Evolutionary conservation across 2,888 invertebrate species (phyloP), one percentile per base, ranked within the genome.

Genomic region (Nezara viridula): DNA sequence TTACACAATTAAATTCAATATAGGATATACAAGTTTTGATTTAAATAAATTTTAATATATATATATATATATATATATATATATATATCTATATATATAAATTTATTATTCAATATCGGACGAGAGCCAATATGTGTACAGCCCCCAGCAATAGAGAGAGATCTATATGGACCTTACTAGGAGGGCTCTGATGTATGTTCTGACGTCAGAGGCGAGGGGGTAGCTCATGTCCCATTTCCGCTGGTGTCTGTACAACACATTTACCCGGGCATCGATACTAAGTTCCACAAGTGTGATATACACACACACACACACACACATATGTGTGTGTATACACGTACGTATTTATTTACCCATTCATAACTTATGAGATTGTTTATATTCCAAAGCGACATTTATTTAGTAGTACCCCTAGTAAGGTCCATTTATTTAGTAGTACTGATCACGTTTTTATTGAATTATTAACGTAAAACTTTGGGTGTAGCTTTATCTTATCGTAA

Each of bases 161-260:
- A 73, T 73, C 66, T 73, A 73, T 73, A 21, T 66, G 66, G 66
- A 32, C 66, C 66, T 66, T 66, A 32, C 66, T 66, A 32, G 66
- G 32, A 66, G 66, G 16, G 66, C 14, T 32, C 27, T 66, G 66
- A 66, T 66, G 66, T 66, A 66, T 66, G 66, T 32, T 14, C 66
- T 66, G 66, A 66, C 32, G 66, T 66, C 66, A 66, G 16, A 9
- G 32, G 66, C 32, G 66, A 32, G 66, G 66, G 32, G 66, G 27
- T 14, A 19, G 32, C 66, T 32, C 66, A 66, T 32, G 66, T 66
- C 66, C 66, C 16, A 32, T 66, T 66, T 66, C 66, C 66, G 32
- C 27, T 60, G 27, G 60, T 60, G 27, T 27, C 60, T 2, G 27
- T 27, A 55, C 52, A n/a, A n/a, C n/a, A n/a, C 9, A 55, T 60